Percentiles rank a stretch among this genome's conserved stretches.
phyloP scores from a whole-genome alignment of 2,797 vertebrate genomes.

The Anguilla obscura region DNA sequence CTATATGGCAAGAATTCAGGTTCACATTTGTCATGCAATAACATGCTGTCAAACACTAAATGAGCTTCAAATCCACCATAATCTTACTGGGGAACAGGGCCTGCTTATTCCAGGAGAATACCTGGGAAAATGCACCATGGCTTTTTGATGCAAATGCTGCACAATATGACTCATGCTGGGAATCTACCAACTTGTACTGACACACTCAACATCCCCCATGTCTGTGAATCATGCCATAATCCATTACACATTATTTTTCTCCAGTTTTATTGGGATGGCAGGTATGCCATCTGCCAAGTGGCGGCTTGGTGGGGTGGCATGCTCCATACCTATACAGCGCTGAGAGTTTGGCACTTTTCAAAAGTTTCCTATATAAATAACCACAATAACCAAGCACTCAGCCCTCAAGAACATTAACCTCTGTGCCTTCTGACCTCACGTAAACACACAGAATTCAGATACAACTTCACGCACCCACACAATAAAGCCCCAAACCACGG shows the following conservation, averaged over 20 bases:
- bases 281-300: too few species aligned
- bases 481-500: too few species aligned
- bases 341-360: too few species aligned
- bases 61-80: neutral
- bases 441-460: too few species aligned
- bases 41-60: neutral
- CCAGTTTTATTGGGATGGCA: neutral
- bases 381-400: too few species aligned
- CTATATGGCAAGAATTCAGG: neutral
- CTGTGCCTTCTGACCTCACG: too few species aligned
- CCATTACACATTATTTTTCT: neutral
- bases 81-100: neutral
- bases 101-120: neutral
- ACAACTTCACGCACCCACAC: too few species aligned
- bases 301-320: too few species aligned
- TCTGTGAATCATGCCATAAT: neutral
- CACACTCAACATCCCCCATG: neutral
- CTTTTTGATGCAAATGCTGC: neutral
- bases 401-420: too few species aligned
- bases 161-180: neutral
- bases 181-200: neutral
- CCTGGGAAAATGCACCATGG: neutral
- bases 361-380: too few species aligned
- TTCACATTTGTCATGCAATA: neutral
- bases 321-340: too few species aligned